Evolutionary conservation across 2,888 invertebrate genomes (phyloP), one percentile per base, ranked within the genome.

Genomic region (Allacma fusca): DNA sequence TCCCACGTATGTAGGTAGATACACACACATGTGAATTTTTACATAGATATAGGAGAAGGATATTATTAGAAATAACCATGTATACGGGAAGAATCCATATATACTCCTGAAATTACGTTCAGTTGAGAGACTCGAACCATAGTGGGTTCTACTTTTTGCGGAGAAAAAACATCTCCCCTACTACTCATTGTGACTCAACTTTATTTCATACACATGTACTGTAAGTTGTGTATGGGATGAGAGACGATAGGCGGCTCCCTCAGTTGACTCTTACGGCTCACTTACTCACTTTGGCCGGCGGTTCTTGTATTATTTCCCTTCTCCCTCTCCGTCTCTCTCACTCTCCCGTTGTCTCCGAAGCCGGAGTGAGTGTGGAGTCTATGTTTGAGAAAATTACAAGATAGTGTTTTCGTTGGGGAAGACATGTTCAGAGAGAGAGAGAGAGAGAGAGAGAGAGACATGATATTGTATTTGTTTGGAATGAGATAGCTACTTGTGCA

Each of bases 231-330:
- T n/a, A n/a, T n/a, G n/a, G n/a, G n/a, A n/a, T n/a, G n/a, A n/a
- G n/a, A n/a, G 24, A 57, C 26, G 23, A 24, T 9, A 24, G 62
- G 23, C 73, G 34, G 59, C 59, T 73, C 73, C 28, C 73, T 73
- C 73, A 73, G 73, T 73, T 73, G 73, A 64, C 73, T 73, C 73
- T 73, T 73, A 62, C 64, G 73, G 73, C 73, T 73, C 73, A 73
- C 73, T 73, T 73, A 9, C 59, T 65, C 57, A 59, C 77, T 64
- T 28, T 44, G 44, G 57, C 23, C 50, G 28, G 62, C 62, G 26
- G 62, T 62, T 24, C 62, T 24, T 62, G 24, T 62, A n/a, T 62
- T 62, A 13, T 62, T 62, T 62, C 57, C 57, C 57, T 4, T 57
- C 57, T 16, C 64, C 64, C 64, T 34, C 64, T 73, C 64, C 7